Evolutionary conservation across 2,797 vertebrate genomes (phyloP), one percentile per base, ranked within the genome.

Genomic region (Epinephelus coioides): DNA sequence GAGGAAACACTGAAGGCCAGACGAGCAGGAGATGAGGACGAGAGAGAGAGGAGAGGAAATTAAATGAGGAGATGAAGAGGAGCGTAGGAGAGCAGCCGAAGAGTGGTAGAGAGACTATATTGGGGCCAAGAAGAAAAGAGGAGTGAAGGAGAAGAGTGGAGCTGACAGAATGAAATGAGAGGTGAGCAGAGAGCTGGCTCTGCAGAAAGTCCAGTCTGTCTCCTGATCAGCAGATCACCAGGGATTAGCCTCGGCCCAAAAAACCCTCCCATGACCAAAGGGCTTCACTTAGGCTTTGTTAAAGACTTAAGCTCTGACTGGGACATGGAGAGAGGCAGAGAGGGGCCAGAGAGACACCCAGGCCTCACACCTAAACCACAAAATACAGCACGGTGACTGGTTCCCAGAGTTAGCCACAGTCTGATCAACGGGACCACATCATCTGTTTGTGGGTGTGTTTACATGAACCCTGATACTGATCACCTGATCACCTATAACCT

Each of bases 221-320:
- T 65, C 60, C 49, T 70, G 9, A 78, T 68, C 83, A 59, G 70
- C 70, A 53, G 62, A 78, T 67, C 78, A 11, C 17, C 23, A 1
- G 56, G 70, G 66, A 55, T 80, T 77, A 84, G 27, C 60, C 69
- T 18, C 2, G 8, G 30, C 4, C 50, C 54, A 44, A 13, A 70
- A 62, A 72, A 30, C 10, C 62, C 43, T 0, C 54, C 69, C 9
- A 11, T 72, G 67, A 71, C 67, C 76, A 75, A 79, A 69, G 66
- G 1, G 66, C 76, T 51, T 75, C 79, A 40, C 66, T 65, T 1
- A 12, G 65, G 64, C 70, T 61, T 66, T 38, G 76, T 38, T 38
- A 67, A 61, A 67, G 80, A 60, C 65, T 60, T 64, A 15, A 73
- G 40, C 51, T 73, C 79, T 59, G 64, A 69, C 64, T 59, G 64